Percentiles rank a stretch among this genome's conserved stretches.
phyloP scores from a whole-genome alignment of 2,113 vertebrate genomes.

The Brachyistius frenatus region DNA sequence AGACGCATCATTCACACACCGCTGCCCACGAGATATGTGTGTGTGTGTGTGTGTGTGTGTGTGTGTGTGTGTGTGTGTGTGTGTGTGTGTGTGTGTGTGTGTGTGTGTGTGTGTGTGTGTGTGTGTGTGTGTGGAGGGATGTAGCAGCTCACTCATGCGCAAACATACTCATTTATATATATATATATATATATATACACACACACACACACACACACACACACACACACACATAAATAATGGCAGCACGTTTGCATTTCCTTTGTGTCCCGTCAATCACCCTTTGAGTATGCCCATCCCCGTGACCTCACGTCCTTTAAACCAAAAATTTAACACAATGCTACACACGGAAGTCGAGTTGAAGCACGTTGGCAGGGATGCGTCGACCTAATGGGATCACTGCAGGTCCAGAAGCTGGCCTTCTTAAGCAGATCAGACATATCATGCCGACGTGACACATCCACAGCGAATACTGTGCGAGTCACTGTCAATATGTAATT shows the following conservation, averaged over 20 bases:
- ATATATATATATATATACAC: no score
- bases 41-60: neutral
- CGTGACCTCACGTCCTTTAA: neutral
- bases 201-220: neutral
- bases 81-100: slow-evolving; percentile 4
- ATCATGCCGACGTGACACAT: neutral
- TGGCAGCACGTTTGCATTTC: slow-evolving; percentile 14
- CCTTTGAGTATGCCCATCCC: neutral
- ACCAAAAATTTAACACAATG: neutral
- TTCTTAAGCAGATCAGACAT: neutral
- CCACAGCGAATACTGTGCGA: neutral
- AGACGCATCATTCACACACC: slow-evolving; percentile 50
- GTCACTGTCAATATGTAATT: neutral
- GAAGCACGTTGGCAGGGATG: neutral
- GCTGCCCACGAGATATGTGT: slow-evolving; percentile 9
- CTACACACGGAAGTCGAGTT: neutral
- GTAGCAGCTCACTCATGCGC: slow-evolving; percentile 39
- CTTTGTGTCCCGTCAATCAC: neutral
- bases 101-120: slow-evolving; percentile 6
- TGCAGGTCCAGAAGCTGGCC: no score
- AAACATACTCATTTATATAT: neutral
- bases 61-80: neutral
- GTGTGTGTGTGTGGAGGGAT: slow-evolving; percentile 10
- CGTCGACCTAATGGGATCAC: neutral
- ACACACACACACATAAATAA: slow-evolving; percentile 20